These are phyloP conservation scores for Gisinianus flammeolus DNA, from an alignment of 2,888 invertebrate species.

Conservation along the genomic window DNA sequence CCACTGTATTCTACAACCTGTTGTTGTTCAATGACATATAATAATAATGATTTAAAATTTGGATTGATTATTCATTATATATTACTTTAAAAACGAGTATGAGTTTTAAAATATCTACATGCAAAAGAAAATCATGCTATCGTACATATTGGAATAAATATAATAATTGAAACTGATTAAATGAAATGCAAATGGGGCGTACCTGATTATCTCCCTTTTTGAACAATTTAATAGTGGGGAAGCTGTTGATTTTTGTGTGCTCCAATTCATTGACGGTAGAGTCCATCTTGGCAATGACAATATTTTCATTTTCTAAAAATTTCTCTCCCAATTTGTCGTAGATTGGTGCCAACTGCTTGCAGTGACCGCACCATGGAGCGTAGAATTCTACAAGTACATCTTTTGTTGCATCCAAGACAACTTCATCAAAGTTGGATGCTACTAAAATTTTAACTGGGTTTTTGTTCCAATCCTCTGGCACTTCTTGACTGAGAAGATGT, in stretches of 20 bases:
- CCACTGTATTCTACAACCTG: slow-evolving; percentile 88
- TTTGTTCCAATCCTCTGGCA: slow-evolving; percentile 97
- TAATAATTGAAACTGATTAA: too few species aligned
- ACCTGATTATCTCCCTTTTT: slow-evolving; percentile 89
- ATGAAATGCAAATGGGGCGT: slow-evolving; percentile 55
- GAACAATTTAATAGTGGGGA: slow-evolving; percentile 94
- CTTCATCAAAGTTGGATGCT: slow-evolving; percentile 92
- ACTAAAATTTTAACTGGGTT: slow-evolving; percentile 91
- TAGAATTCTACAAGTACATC: slow-evolving; percentile 98
- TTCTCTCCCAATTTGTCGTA: slow-evolving; percentile 92
- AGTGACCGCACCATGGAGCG: slow-evolving; percentile 99
- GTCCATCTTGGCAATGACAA: slow-evolving; percentile 98
- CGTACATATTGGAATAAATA: too few species aligned
- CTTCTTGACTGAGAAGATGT: slow-evolving; percentile 89
- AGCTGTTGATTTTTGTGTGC: slow-evolving; percentile 90
- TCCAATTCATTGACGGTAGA: slow-evolving; percentile 97
- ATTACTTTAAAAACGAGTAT: too few species aligned
- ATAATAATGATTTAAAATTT: too few species aligned
- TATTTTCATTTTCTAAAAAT: slow-evolving; percentile 78
- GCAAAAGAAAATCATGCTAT: too few species aligned
- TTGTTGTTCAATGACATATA: not conserved
- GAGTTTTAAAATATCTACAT: too few species aligned
- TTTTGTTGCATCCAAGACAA: slow-evolving; percentile 85
- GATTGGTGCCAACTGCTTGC: slow-evolving; percentile 96
- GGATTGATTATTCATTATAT: too few species aligned